Evolutionary conservation across 1,140 invertebrate species (phyloP).

Genomic region (Macrobrachium nipponense): DNA sequence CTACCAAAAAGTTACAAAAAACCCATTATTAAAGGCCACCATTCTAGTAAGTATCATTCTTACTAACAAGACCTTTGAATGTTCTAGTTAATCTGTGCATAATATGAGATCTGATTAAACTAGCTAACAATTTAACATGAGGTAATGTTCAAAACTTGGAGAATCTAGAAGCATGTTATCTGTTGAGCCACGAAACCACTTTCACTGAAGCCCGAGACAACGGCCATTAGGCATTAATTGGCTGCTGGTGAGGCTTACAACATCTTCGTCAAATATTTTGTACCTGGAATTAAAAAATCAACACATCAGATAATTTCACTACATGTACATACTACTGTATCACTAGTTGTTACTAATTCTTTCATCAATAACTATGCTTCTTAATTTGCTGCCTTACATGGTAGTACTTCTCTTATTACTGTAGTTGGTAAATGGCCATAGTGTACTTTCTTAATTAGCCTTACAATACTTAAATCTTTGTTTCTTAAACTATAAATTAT

Average conservation of each 20-base stretch:
- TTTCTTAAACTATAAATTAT: too few species aligned
- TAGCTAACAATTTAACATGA: not conserved
- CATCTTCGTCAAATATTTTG: constrained; percentile 61
- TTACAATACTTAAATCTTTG: too few species aligned
- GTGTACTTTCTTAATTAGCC: too few species aligned
- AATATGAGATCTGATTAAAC: not conserved
- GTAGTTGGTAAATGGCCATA: too few species aligned
- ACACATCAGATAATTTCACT: not conserved
- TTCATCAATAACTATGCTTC: not conserved
- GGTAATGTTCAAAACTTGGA: constrained; percentile 19
- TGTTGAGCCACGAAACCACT: constrained; percentile 52
- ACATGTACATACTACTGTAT: not conserved
- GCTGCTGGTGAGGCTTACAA: constrained; percentile 58
- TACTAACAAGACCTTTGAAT: too few species aligned
- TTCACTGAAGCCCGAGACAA: constrained; percentile 53
- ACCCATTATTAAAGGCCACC: too few species aligned
- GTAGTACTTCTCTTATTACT: not conserved
- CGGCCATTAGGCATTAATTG: constrained; percentile 52
- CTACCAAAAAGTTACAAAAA: too few species aligned
- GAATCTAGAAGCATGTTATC: constrained; percentile 56
- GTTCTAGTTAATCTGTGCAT: not conserved
- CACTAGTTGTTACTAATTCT: not conserved
- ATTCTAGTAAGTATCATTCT: too few species aligned
- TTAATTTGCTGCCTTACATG: not conserved
- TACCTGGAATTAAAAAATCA: constrained; percentile 31